These are phyloP conservation scores for Epizoanthus scotinus DNA, from an alignment of 92 coral and sea anemone genomes.

Conservation along the genomic window DNA sequence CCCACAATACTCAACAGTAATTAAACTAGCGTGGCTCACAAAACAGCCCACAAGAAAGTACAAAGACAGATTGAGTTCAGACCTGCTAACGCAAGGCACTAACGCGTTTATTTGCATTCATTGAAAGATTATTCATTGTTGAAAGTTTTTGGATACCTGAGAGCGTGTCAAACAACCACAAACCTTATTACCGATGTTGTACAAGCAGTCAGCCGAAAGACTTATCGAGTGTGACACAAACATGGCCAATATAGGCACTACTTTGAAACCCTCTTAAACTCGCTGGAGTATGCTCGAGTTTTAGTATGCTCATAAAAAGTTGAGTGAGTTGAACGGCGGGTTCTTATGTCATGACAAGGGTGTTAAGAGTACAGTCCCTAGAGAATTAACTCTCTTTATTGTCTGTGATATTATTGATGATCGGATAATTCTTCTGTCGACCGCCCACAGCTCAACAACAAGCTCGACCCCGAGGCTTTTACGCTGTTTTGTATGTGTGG, in stretches of 20 bases:
- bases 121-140: slow-evolving; percentile 67
- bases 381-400: slow-evolving; percentile 67
- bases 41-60: neutral
- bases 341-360: slow-evolving; percentile 45
- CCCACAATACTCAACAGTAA: neutral
- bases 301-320: neutral
- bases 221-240: neutral
- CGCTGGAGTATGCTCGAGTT: neutral
- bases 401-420: slow-evolving; percentile 80
- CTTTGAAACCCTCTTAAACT: neutral
- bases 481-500: slow-evolving; percentile 70
- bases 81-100: slow-evolving; percentile 23
- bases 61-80: neutral
- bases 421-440: slow-evolving; percentile 90
- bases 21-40: neutral
- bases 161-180: slow-evolving; percentile 38
- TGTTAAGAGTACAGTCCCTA: slow-evolving; percentile 65
- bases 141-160: slow-evolving; percentile 64
- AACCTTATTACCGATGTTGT: slow-evolving; percentile 2
- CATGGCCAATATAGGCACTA: slow-evolving; percentile 6
- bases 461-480: slow-evolving; percentile 70
- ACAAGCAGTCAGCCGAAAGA: slow-evolving; percentile 1
- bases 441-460: slow-evolving; percentile 84
- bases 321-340: slow-evolving; percentile 20
- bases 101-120: slow-evolving; percentile 65